Conservation (phyloP, 2,888 invertebrate genomes). For the Noctua janthe region DNA sequence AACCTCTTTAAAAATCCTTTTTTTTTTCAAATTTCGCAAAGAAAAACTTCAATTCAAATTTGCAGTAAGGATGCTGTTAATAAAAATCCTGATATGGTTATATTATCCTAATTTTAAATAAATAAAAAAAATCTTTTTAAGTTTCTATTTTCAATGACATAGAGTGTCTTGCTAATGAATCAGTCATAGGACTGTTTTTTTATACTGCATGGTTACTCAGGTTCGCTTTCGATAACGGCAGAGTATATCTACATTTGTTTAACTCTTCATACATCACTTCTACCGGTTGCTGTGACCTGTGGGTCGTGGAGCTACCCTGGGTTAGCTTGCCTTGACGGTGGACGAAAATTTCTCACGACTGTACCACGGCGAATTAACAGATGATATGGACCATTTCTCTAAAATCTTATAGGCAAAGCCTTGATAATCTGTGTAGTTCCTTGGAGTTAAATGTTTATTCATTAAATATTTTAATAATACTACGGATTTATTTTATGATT, state of each 20-base stretch:
- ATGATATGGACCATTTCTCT: neutral
- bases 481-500: no score
- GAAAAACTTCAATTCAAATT: neutral
- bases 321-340: slow-evolving; percentile 33
- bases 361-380: neutral
- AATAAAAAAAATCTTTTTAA: no score
- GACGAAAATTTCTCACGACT: slow-evolving; percentile 43
- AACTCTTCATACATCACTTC: slow-evolving; percentile 30
- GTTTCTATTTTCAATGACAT: neutral
- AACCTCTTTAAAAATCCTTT: neutral
- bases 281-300: slow-evolving; percentile 40
- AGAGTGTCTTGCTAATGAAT: neutral
- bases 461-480: neutral
- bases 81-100: neutral
- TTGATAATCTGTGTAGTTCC: neutral
- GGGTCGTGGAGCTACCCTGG: slow-evolving; percentile 46
- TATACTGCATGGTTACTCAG: neutral
- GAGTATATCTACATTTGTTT: slow-evolving; percentile 18
- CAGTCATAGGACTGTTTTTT: neutral
- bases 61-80: neutral
- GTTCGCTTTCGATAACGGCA: neutral
- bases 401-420: neutral
- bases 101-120: no score
- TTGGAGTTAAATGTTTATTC: neutral
- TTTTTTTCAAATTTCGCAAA: neutral